Base-by-base conservation (phyloP, 1,140 invertebrate genomes). In the Tetramorium simillimum region DNA sequence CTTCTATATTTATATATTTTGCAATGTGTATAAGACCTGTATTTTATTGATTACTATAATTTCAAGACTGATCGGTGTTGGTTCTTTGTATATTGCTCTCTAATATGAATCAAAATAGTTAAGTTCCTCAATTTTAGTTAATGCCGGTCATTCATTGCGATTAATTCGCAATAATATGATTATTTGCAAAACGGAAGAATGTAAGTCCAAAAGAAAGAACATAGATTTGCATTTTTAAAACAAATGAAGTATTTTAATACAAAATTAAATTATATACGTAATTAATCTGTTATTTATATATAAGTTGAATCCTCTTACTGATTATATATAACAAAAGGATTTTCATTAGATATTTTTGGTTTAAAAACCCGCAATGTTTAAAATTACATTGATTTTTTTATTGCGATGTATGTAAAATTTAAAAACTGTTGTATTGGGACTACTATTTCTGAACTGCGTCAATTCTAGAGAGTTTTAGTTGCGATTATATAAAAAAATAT, bases 21-120 rank as follows among this genome's bases (percentile, higher is more conserved):
- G 93, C 93, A 94, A 93, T 93, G 88, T 90, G 86, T 91, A 88
- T 93, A 90, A 90, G 91, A 80, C 86, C 92, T 91, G 91, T 94
- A 92, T 92, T 92, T 93, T 94, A 93, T 93, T 91, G 86, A 78
- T 93, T 92, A 93, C 89, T 92, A 90, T 91, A 93, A 94, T 94
- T 91, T 90, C 92, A 94, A 94, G 93, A 94, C 93, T 94, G 93
- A 94, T 94, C 93, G 93, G 93, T 94, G 93, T 94, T 94, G 93
- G 93, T 94, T 93, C 88, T 89, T 88, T 88, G 65, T 90, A 91
- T 92, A 91, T 92, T 92, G 90, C 93, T 93, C 92, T 92, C 89
- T 63, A 33, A 77, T 77, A 72, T 33, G 62, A 73, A 76, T 70
- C 60, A 63, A 76, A 81, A 62, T 72, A 40, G 40, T 73, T 37